These are phyloP conservation scores for Syngnathus floridae DNA, from an alignment of 2,113 vertebrate species.

Conservation along the genomic window DNA sequence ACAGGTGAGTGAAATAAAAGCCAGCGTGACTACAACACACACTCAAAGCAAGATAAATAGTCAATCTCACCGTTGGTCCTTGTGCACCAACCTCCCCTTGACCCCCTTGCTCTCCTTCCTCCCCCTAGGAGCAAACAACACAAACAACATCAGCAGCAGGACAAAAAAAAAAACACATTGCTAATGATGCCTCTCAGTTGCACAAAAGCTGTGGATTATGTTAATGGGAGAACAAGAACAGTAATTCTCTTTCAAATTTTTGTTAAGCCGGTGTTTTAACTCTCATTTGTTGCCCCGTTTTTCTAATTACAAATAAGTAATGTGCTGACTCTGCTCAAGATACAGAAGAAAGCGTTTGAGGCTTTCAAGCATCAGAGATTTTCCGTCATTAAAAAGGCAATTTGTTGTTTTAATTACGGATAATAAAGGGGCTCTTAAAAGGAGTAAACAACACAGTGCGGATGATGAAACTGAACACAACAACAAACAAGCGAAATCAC, in stretches of 20 bases:
- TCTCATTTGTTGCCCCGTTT: constrained; percentile 26
- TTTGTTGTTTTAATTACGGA: constrained; percentile 26
- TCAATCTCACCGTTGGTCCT: constrained; percentile 81
- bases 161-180: background rate
- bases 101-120: constrained; percentile 88
- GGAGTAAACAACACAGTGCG: constrained; percentile 11
- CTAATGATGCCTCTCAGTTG: constrained; percentile 3
- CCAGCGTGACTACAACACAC: background rate
- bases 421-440: constrained; percentile 12
- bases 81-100: constrained; percentile 83
- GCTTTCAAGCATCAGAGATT: constrained; percentile 12
- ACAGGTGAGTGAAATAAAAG: constrained; percentile 15
- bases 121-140: constrained; percentile 73
- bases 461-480: constrained; percentile 11
- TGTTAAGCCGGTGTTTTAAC: constrained; percentile 24
- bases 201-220: constrained; percentile 1
- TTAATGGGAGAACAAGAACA: constrained; percentile 35
- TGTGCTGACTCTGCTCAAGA: constrained; percentile 18
- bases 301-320: constrained; percentile 44
- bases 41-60: constrained; percentile 28
- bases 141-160: background rate
- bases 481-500: constrained; percentile 4
- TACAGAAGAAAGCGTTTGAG: background rate
- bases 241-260: background rate
- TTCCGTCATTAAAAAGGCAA: constrained; percentile 24